These are phyloP conservation scores for Callinectes sapidus DNA, from an alignment of 2,888 invertebrate genomes.

Conservation along the genomic window DNA sequence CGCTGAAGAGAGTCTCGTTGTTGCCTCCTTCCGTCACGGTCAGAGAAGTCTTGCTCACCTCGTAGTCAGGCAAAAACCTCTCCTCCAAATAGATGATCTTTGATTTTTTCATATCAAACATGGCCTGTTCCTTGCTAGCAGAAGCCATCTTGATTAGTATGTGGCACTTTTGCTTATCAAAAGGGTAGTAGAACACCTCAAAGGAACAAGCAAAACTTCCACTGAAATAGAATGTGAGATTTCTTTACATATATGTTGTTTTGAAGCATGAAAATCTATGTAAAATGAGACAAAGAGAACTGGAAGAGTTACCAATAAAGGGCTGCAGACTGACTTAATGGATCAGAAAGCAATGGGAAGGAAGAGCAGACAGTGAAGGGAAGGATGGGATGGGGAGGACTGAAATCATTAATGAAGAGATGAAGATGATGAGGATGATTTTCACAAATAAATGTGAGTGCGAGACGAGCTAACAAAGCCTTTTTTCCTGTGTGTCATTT, in stretches of 20 bases:
- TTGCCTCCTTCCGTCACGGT: constrained; percentile 32
- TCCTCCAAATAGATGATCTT: constrained; percentile 48
- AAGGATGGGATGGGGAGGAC: not conserved
- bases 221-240: constrained; percentile 29
- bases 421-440: not conserved
- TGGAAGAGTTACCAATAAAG: not conserved
- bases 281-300: not conserved
- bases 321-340: not conserved
- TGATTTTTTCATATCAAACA: not conserved
- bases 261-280: no score
- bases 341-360: not conserved
- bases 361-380: not conserved
- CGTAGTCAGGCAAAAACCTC: constrained; percentile 43
- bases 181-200: constrained; percentile 64
- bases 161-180: constrained; percentile 55
- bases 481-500: not conserved
- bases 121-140: constrained; percentile 42
- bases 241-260: not conserved
- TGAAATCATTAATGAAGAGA: not conserved
- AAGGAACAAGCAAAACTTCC: constrained; percentile 58
- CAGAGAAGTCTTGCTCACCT: constrained; percentile 41
- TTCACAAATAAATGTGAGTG: not conserved
- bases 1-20: constrained; percentile 51
- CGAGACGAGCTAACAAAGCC: not conserved
- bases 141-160: constrained; percentile 47